Conservation (phyloP, 2,113 vertebrate genomes). For the Emydura subglobosa region DNA sequence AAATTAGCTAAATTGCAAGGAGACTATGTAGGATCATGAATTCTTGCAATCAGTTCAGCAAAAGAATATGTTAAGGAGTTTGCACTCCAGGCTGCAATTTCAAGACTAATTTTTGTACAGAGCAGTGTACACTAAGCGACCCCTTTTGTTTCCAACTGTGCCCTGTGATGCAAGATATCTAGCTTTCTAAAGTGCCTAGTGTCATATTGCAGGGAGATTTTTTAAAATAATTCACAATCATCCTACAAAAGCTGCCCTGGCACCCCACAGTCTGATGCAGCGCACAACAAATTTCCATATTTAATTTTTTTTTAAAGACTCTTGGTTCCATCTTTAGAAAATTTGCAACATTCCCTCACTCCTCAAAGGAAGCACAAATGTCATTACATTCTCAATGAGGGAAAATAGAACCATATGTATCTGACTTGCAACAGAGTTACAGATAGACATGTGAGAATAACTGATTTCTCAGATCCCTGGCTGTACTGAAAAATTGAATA, state of each 20-base stretch:
- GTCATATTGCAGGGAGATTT: background rate
- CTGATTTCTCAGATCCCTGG: background rate
- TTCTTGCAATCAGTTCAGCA: constrained; percentile 17
- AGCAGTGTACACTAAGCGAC: background rate
- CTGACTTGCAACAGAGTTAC: background rate
- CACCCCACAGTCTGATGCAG: background rate
- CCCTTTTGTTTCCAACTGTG: constrained; percentile 6
- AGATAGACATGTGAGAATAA: background rate
- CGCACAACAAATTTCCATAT: background rate
- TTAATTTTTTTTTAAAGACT: background rate
- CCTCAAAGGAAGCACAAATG: background rate
- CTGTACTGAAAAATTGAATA: background rate
- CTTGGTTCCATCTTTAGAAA: background rate
- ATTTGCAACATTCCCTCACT: background rate
- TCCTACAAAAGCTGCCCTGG: background rate
- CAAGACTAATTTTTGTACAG: constrained; percentile 4
- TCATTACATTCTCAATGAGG: background rate
- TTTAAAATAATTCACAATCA: background rate
- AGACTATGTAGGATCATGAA: background rate
- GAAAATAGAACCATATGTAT: background rate
- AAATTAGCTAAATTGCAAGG: constrained; percentile 24
- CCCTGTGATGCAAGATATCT: background rate
- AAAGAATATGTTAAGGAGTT: constrained; percentile 13
- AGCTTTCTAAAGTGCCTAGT: background rate
- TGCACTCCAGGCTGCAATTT: constrained; percentile 9